Conservation (phyloP, 2,113 vertebrate species). For the Psittacus erithacus region DNA sequence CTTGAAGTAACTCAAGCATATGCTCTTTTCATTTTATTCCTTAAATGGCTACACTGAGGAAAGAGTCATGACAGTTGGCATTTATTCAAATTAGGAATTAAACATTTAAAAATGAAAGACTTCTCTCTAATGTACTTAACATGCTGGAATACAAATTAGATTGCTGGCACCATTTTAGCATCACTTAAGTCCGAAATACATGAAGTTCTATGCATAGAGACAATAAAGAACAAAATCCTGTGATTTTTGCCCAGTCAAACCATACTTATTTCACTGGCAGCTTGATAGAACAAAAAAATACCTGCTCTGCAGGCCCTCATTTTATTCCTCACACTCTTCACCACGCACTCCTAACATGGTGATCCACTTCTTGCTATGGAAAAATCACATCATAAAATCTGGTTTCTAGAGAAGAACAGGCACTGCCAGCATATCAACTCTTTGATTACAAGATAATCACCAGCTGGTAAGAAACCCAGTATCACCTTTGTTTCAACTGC, state of each 20-base stretch:
- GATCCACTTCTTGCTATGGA: background rate
- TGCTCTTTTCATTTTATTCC: background rate
- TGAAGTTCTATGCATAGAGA: background rate
- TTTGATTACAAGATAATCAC: background rate
- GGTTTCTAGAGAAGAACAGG: background rate
- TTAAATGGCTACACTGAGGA: background rate
- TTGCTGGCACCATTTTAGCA: background rate
- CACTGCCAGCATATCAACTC: background rate
- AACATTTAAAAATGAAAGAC: background rate
- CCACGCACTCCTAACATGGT: rapidly evolving
- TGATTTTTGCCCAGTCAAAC: background rate
- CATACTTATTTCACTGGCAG: background rate
- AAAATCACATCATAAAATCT: background rate
- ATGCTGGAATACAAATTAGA: background rate
- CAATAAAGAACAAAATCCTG: background rate
- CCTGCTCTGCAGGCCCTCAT: rapidly evolving
- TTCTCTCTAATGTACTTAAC: background rate
- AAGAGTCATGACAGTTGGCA: background rate
- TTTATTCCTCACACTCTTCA: background rate
- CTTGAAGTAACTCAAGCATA: background rate
- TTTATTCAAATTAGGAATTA: background rate
- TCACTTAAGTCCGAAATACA: background rate
- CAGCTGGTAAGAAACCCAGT: background rate
- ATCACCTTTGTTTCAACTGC: rapidly evolving
- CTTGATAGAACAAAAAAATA: background rate